A percentile compares a stretch with the other conserved stretches of the same genome.
These are phyloP conservation scores for Pterois miles DNA, from an alignment of 2,797 vertebrate genomes.

Conservation along the genomic window DNA sequence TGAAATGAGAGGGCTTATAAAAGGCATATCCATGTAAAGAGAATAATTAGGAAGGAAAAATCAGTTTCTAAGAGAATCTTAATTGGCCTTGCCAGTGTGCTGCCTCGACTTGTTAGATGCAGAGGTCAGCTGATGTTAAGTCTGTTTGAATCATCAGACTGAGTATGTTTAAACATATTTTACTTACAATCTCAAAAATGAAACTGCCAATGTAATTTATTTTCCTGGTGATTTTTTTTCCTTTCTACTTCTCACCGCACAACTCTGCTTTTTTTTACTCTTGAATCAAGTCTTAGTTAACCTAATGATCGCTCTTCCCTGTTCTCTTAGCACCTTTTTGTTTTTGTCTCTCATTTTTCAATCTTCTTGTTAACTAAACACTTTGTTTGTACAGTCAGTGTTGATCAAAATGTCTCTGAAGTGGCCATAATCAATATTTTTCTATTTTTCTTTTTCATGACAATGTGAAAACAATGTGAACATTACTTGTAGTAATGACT, in stretches of 20 bases:
- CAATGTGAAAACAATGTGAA: not conserved
- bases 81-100: not conserved
- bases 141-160: conserved; percentile 8
- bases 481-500: not conserved
- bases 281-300: not conserved
- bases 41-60: conserved; percentile 23
- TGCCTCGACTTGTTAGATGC: not conserved
- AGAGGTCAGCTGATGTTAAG: conserved; percentile 16
- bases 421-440: not conserved
- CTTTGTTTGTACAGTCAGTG: not conserved
- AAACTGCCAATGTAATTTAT: not conserved
- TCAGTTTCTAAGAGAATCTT: conserved; percentile 21
- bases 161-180: conserved; percentile 4
- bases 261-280: not conserved
- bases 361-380: not conserved
- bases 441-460: not conserved
- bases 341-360: not conserved
- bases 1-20: conserved; percentile 9
- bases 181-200: not conserved
- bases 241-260: not conserved
- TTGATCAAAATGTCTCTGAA: not conserved
- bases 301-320: not conserved
- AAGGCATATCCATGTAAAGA: conserved; percentile 40
- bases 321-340: not conserved
- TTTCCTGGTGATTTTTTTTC: not conserved